These are phyloP conservation scores for Brachionus rubens DNA, from an alignment of 1,140 invertebrate species.

Conservation along the genomic window DNA sequence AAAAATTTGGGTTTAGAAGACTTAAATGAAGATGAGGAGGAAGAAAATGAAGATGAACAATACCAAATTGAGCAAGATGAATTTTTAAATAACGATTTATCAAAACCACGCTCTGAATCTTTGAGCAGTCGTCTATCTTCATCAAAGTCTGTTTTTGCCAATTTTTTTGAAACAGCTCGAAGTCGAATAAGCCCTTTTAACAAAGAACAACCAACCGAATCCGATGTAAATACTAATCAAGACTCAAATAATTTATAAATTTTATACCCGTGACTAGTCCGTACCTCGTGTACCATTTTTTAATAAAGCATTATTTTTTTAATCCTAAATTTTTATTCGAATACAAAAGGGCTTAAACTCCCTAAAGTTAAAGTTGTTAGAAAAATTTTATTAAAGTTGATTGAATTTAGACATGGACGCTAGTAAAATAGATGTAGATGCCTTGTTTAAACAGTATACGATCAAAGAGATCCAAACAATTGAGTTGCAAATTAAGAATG, in stretches of 20 bases:
- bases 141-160: slow-evolving; percentile 14
- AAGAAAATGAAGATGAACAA: background rate
- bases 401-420: slow-evolving; percentile 28
- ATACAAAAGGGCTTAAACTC: slow-evolving; percentile 4
- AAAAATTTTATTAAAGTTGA: background rate
- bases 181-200: background rate
- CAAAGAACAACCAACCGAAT: background rate
- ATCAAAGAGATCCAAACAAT: slow-evolving; percentile 41
- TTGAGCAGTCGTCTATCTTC: background rate
- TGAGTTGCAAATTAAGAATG: slow-evolving; percentile 36
- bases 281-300: background rate
- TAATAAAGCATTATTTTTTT: too few relatives aligned
- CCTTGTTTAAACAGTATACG: slow-evolving; percentile 45
- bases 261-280: background rate
- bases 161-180: slow-evolving; percentile 18
- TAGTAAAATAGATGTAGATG: slow-evolving; percentile 40
- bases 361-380: background rate
- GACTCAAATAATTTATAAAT: background rate
- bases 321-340: too few relatives aligned
- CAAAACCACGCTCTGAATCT: background rate
- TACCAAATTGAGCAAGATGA: background rate
- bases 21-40: background rate
- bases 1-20: background rate
- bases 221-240: background rate
- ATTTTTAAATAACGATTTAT: background rate